Percentiles rank a stretch among this genome's conserved stretches.
These are phyloP conservation scores for Idaea straminata DNA, from an alignment of 2,888 invertebrate species.

Conservation along the genomic window DNA sequence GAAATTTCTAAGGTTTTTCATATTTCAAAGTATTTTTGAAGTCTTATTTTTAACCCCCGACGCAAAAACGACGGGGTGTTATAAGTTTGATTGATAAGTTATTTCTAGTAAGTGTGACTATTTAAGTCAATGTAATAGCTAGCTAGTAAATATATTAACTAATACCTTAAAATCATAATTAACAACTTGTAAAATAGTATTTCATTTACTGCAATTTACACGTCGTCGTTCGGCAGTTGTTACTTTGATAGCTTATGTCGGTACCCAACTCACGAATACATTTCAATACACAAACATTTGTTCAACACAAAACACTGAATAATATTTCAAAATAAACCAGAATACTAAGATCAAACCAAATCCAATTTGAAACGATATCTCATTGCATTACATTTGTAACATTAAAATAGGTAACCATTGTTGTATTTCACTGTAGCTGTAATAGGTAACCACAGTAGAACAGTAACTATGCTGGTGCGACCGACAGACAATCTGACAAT, in stretches of 20 bases:
- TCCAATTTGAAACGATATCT: slow-evolving; percentile 9
- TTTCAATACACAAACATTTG: not conserved
- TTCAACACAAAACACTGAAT: not conserved
- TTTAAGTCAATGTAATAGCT: not conserved
- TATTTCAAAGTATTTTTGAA: too few relatives aligned
- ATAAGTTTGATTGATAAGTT: too few relatives aligned
- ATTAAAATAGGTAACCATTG: slow-evolving; percentile 26
- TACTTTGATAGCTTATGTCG: not conserved
- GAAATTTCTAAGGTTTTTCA: too few relatives aligned
- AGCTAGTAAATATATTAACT: not conserved
- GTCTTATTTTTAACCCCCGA: too few relatives aligned
- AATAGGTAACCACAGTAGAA: slow-evolving; percentile 7
- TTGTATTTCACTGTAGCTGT: slow-evolving; percentile 20
- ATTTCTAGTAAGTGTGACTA: not conserved
- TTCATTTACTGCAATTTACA: not conserved
- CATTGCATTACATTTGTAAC: slow-evolving; percentile 15
- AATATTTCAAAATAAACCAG: not conserved
- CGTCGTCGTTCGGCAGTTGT: not conserved
- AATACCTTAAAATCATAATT: not conserved
- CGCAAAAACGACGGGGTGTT: too few relatives aligned
- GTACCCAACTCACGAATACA: not conserved
- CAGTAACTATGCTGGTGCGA: not conserved
- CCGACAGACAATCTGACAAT: slow-evolving; percentile 24
- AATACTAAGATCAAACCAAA: slow-evolving; percentile 1
- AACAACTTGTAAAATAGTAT: not conserved